A percentile compares a stretch with the other conserved stretches of the same genome.
These are phyloP conservation scores for Capromys pilorides DNA, from an alignment of 2,797 vertebrate genomes.

Conservation along the genomic window DNA sequence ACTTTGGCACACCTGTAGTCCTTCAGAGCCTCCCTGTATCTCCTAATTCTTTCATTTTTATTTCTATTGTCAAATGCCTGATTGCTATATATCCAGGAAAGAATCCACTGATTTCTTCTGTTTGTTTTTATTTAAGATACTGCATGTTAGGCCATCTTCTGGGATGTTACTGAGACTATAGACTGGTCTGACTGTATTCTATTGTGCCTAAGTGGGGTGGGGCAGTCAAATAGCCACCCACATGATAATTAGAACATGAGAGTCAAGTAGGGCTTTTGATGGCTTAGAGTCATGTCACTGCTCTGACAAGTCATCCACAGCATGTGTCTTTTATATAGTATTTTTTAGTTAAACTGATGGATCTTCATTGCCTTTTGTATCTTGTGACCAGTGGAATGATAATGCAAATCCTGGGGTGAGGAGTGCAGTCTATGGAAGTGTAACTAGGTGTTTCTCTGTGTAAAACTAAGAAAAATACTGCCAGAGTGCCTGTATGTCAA, in stretches of 20 bases:
- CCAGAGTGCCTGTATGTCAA: background rate
- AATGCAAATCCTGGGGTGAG: conserved; percentile 7
- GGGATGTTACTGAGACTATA: background rate
- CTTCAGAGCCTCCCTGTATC: background rate
- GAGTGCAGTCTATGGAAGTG: background rate
- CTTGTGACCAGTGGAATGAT: background rate
- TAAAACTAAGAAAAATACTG: conserved; percentile 55
- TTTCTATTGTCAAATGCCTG: background rate
- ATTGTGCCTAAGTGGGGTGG: background rate
- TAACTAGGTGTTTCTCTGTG: conserved; percentile 5
- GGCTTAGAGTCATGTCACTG: background rate
- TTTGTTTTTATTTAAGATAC: background rate
- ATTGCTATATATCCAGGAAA: background rate
- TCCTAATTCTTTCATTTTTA: background rate
- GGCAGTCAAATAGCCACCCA: background rate
- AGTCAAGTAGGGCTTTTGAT: background rate
- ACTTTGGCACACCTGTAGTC: background rate
- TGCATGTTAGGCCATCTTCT: background rate
- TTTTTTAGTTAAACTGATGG: background rate
- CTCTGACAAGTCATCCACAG: background rate
- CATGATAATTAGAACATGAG: background rate
- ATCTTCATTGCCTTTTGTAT: background rate
- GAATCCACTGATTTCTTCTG: background rate
- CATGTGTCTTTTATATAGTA: background rate
- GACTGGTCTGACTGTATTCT: background rate